A percentile compares a stretch with the other conserved stretches of the same genome.
phyloP scores from a whole-genome alignment of 2,888 invertebrate species.

The Mythimna albipuncta region DNA sequence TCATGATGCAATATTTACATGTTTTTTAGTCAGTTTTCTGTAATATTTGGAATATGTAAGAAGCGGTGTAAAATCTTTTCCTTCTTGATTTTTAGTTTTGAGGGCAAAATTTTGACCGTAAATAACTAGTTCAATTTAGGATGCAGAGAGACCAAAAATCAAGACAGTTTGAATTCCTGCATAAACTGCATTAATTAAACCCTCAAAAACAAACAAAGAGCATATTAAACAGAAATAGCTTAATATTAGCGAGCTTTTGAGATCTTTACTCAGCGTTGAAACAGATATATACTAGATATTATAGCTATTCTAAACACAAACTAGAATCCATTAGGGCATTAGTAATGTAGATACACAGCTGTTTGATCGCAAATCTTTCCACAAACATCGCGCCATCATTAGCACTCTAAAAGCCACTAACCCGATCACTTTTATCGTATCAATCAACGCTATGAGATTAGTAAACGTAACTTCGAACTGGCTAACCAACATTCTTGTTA shows the following conservation, averaged over 20 bases:
- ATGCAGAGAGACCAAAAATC: too few species aligned
- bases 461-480: too few species aligned
- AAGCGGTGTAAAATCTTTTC: too few species aligned
- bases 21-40: too few species aligned
- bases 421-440: conserved; percentile 6
- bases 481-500: background rate
- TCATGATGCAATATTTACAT: too few species aligned
- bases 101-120: too few species aligned
- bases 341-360: background rate
- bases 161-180: too few species aligned
- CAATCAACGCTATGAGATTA: conserved; percentile 1
- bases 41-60: too few species aligned
- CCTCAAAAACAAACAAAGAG: too few species aligned
- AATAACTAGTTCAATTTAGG: too few species aligned
- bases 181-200: too few species aligned
- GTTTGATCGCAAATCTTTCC: conserved; percentile 9
- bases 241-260: background rate
- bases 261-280: background rate
- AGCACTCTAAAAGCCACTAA: background rate
- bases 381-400: background rate
- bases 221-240: background rate
- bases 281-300: background rate
- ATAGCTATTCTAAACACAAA: background rate
- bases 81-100: too few species aligned
- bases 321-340: background rate